Conservation (phyloP, 1,140 invertebrate species). For the Marisa cornuarietis region DNA sequence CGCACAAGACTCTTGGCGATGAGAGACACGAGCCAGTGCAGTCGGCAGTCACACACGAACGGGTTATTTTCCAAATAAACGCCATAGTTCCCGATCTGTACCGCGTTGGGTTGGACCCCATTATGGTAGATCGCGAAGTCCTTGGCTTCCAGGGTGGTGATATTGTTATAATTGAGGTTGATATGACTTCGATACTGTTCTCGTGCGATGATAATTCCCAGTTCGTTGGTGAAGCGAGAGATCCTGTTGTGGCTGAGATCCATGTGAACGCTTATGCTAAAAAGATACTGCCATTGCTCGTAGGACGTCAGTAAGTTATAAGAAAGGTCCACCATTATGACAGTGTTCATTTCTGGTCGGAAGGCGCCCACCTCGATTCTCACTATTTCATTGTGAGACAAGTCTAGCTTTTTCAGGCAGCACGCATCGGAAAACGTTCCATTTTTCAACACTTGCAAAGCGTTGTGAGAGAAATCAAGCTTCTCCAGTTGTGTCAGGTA, state of each 20-base stretch:
- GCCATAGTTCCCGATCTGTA: not conserved
- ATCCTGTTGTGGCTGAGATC: slow-evolving; percentile 4
- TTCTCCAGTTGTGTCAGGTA: not conserved
- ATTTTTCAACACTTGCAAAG: not conserved
- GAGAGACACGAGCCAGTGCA: not conserved
- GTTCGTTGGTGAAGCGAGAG: not conserved
- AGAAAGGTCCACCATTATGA: not conserved
- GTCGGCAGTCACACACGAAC: not conserved
- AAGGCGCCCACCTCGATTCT: not conserved
- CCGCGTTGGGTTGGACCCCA: not conserved
- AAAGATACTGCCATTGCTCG: slow-evolving; percentile 2
- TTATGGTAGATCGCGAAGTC: not conserved
- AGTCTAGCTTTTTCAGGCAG: not conserved
- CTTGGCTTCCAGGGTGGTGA: not conserved
- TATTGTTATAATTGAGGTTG: not conserved
- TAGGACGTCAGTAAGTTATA: not conserved
- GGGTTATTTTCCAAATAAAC: not conserved
- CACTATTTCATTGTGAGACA: not conserved
- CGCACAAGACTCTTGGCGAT: not conserved
- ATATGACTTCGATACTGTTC: not conserved
- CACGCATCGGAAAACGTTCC: not conserved
- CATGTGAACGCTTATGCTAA: not conserved
- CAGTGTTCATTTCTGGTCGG: not conserved
- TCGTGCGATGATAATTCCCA: not conserved
- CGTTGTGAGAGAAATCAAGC: slow-evolving; percentile 2